Evolutionary conservation across 2,797 vertebrate species (phyloP), one percentile per base, ranked within the genome.

Genomic region (Poecile montanus): DNA sequence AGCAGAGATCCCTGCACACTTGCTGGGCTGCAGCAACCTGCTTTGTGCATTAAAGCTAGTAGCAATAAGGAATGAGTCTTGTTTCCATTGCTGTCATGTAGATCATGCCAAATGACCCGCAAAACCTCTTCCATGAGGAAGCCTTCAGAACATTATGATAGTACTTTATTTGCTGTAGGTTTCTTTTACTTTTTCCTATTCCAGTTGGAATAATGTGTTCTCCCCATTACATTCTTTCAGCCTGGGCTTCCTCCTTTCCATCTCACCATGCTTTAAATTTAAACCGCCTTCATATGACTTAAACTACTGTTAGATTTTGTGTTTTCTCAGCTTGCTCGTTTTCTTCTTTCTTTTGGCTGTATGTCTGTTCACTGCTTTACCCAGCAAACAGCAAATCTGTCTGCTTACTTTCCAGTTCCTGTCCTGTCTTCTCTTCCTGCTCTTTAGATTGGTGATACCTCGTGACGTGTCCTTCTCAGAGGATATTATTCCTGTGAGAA

Each of bases 401-500:
- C 30, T 94, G 20, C 45, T 83, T 90, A 25, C 21, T 85, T 85
- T 45, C 14, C 61, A 54, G 19, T 60, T 93, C 23, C 47, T 92
- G 47, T 65, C 47, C n/a, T 86, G 36, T 32, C 30, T 73, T 56
- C n/a, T 58, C 53, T 30, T 72, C 84, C 86, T 85, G 47, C 81
- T 58, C 40, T 29, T 88, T n/a, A 57, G 30, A 70, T 34, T 73
- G 30, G 27, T 5, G 9, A 67, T 83, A 40, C 16, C 30, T 80
- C 12, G 7, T 87, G 76, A 76, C 6, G 10, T 81, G 10, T 85
- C 50, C 82, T 77, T 58, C 29, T 85, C 56, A 83, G 53, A 86
- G 89, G 48, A 78, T 93, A 68, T 83, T 95, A 40, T 44, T 73
- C 26, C 47, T 88, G 25, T 70, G 84, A 89, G 94, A 92, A 94